A percentile compares a stretch with the other conserved stretches of the same genome.
These are phyloP conservation scores for Seriola rivoliana DNA, from an alignment of 2,113 vertebrate species.

Conservation along the genomic window DNA sequence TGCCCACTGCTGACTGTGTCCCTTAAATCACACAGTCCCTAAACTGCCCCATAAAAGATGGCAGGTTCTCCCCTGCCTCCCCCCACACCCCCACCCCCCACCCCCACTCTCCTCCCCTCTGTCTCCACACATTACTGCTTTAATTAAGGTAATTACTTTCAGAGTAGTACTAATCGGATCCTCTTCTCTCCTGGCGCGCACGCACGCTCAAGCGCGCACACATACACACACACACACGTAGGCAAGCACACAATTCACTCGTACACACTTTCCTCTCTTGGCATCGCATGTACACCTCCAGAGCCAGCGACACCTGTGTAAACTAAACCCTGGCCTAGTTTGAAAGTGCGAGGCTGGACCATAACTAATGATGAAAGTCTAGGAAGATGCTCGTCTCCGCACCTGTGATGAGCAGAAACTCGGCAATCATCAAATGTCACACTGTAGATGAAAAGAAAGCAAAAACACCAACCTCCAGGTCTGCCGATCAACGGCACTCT, in stretches of 20 bases:
- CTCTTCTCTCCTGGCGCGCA: constrained; percentile 74
- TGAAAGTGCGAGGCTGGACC: constrained; percentile 25
- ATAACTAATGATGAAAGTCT: constrained; percentile 13
- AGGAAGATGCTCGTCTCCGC: constrained; percentile 11
- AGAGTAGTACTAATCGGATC: constrained; percentile 87
- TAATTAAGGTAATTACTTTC: constrained; percentile 90
- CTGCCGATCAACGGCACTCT: constrained; percentile 50
- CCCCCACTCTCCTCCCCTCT: constrained; percentile 56
- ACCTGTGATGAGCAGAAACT: constrained; percentile 33
- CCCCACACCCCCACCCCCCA: constrained; percentile 30
- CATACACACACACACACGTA: not conserved
- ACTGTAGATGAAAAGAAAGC: constrained; percentile 62
- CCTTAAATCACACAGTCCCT: constrained; percentile 84
- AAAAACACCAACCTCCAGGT: constrained; percentile 39
- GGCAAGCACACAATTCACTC: constrained; percentile 41
- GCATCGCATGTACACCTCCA: constrained; percentile 62
- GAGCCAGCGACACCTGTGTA: constrained; percentile 51
- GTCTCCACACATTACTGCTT: constrained; percentile 85
- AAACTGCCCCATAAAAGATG: constrained; percentile 84
- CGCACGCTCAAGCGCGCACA: constrained; percentile 2
- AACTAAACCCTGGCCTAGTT: constrained; percentile 71
- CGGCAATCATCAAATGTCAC: constrained; percentile 21
- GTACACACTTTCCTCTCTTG: constrained; percentile 47
- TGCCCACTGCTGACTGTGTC: constrained; percentile 65
- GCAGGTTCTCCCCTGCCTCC: constrained; percentile 71